Percentiles rank a stretch among this genome's conserved stretches.
phyloP scores from a whole-genome alignment of 2,888 invertebrate genomes.

The Caenorhabditis sulstoni region DNA sequence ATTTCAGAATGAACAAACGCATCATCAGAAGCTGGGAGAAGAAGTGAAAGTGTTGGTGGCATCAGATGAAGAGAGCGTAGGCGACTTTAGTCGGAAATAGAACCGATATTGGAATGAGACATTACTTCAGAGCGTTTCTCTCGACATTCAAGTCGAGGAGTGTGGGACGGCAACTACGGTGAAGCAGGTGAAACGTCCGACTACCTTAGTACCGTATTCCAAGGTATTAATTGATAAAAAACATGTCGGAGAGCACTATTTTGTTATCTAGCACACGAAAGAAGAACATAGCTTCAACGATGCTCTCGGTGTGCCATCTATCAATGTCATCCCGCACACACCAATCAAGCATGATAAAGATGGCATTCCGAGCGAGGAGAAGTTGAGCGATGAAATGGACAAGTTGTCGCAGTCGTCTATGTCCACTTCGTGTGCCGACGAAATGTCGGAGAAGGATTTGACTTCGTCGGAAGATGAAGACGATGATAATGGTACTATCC shows the following conservation, averaged over 20 bases:
- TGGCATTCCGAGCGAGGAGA: constrained; percentile 10
- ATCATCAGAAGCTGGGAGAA: constrained; percentile 11
- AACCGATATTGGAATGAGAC: background rate
- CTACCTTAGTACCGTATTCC: constrained; percentile 41
- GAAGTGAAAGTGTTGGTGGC: constrained; percentile 30
- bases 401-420: constrained; percentile 60
- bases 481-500: constrained; percentile 15
- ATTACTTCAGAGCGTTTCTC: constrained; percentile 48
- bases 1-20: constrained; percentile 24
- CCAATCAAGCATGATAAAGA: constrained; percentile 71
- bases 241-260: background rate
- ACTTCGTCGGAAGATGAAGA: constrained; percentile 65
- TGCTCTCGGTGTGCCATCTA: constrained; percentile 75
- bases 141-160: constrained; percentile 56
- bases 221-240: constrained; percentile 6
- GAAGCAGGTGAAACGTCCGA: constrained; percentile 55
- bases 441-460: constrained; percentile 73
- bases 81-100: background rate
- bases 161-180: constrained; percentile 42
- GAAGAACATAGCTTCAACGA: constrained; percentile 53
- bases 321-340: constrained; percentile 80
- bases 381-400: background rate
- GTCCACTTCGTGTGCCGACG: constrained; percentile 80
- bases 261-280: constrained; percentile 21
- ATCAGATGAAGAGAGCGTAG: constrained; percentile 56